Evolutionary conservation across 2,888 invertebrate genomes (phyloP).

Genomic region (Chymomyza caudatula): DNA sequence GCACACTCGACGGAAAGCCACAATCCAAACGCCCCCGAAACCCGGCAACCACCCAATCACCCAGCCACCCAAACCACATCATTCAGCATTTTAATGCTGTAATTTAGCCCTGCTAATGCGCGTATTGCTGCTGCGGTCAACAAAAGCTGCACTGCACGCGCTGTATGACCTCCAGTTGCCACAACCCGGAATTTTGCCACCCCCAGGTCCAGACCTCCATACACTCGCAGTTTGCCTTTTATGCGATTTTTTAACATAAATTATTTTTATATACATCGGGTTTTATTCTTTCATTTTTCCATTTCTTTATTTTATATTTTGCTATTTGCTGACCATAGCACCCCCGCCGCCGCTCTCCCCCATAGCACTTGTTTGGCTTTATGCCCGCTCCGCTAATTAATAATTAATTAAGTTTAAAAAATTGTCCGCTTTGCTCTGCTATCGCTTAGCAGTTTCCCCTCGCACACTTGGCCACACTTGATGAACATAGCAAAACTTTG

Average conservation of each 20-base stretch:
- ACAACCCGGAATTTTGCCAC: constrained; percentile 6
- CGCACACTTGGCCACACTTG: background rate
- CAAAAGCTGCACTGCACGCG: constrained; percentile 59
- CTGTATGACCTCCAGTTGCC: constrained; percentile 14
- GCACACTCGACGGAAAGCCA: constrained; percentile 38
- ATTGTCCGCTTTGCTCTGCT: constrained; percentile 26
- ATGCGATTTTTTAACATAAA: constrained; percentile 29
- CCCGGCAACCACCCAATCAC: background rate
- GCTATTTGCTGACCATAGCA: background rate
- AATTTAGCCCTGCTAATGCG: constrained; percentile 71
- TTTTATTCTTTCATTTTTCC: background rate
- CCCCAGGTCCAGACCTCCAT: background rate
- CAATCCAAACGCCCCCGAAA: background rate
- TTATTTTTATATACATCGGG: background rate
- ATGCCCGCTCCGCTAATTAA: constrained; percentile 59
- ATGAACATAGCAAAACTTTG: constrained; percentile 1
- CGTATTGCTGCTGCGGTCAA: constrained; percentile 53
- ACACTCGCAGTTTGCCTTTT: constrained; percentile 31
- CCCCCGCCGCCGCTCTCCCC: constrained; percentile 4
- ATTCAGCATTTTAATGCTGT: constrained; percentile 28
- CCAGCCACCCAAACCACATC: background rate
- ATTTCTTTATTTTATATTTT: background rate
- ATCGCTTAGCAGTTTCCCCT: background rate
- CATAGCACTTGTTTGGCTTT: constrained; percentile 64
- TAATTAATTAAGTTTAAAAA: constrained; percentile 65